These are phyloP conservation scores for Thrips palmi DNA, from an alignment of 1,140 invertebrate genomes.

Conservation along the genomic window DNA sequence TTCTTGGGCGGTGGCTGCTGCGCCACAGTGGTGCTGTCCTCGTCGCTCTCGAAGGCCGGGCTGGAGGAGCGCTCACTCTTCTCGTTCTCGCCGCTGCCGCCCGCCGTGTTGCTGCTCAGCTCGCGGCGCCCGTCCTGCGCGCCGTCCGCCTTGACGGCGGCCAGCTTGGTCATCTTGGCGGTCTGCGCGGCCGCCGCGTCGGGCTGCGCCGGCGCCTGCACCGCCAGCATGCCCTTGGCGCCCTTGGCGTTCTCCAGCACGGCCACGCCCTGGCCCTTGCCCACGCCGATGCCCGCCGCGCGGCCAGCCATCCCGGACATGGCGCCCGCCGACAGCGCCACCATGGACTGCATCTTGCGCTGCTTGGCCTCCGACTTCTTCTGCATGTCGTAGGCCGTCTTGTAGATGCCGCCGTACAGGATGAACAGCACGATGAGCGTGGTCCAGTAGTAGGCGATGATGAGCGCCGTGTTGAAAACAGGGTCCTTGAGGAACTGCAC, in stretches of 20 bases:
- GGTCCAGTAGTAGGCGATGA: constrained; percentile 96
- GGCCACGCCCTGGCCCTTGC: constrained; percentile 53
- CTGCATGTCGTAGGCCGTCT: constrained; percentile 95
- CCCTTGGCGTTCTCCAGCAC: constrained; percentile 46
- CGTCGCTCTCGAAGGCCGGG: constrained; percentile 89
- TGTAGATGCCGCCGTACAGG: constrained; percentile 94
- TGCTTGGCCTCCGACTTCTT: constrained; percentile 92
- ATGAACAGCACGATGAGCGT: constrained; percentile 84
- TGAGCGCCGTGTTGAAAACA: constrained; percentile 92
- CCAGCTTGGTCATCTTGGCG: constrained; percentile 30
- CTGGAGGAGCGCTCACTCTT: constrained; percentile 84
- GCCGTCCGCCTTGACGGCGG: constrained; percentile 23
- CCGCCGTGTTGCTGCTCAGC: not conserved
- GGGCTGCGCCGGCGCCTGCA: constrained; percentile 6
- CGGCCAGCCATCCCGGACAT: constrained; percentile 78
- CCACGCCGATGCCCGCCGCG: constrained; percentile 65
- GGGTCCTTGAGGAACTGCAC: constrained; percentile 98
- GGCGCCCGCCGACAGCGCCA: constrained; percentile 66
- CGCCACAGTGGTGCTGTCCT: constrained; percentile 41
- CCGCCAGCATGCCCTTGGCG: constrained; percentile 15
- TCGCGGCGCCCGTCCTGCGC: constrained; percentile 16
- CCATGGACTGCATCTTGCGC: constrained; percentile 85
- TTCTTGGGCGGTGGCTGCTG: constrained; percentile 14
- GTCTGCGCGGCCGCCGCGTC: constrained; percentile 6
- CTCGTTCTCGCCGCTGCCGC: constrained; percentile 23